phyloP scores from a whole-genome alignment of 2,113 vertebrate species.

The Aphelocoma coerulescens region DNA sequence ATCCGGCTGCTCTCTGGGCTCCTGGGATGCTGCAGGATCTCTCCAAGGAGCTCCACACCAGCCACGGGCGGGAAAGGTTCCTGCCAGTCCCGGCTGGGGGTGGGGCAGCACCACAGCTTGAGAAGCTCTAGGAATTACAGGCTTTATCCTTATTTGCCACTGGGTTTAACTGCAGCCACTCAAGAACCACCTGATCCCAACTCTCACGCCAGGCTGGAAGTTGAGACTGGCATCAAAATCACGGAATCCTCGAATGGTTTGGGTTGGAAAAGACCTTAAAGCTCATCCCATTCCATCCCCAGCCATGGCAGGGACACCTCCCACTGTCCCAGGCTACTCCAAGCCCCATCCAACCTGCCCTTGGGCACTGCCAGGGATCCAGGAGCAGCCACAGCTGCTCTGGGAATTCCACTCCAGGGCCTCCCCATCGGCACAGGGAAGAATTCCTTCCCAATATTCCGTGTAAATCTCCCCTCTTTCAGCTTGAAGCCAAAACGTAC shows the following conservation, averaged over 20 bases:
- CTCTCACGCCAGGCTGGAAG: background rate
- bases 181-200: background rate
- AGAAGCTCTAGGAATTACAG: background rate
- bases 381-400: background rate
- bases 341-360: background rate
- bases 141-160: background rate
- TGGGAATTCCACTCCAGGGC: background rate
- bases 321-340: background rate
- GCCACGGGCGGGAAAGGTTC: rapidly evolving
- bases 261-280: background rate
- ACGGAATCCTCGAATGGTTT: background rate
- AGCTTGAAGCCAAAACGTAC: rapidly evolving
- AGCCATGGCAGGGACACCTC: background rate
- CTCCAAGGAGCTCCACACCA: background rate
- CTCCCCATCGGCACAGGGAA: background rate
- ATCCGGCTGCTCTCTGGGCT: background rate
- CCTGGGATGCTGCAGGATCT: background rate
- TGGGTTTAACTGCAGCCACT: background rate
- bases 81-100: too few relatives aligned
- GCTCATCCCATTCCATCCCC: background rate
- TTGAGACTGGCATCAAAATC: background rate
- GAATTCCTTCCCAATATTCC: background rate
- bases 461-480: rapidly evolving
- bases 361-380: background rate
- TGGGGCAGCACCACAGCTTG: rapidly evolving